These are phyloP conservation scores for Poecilia gillii DNA, from an alignment of 2,797 vertebrate species.

Conservation along the genomic window DNA sequence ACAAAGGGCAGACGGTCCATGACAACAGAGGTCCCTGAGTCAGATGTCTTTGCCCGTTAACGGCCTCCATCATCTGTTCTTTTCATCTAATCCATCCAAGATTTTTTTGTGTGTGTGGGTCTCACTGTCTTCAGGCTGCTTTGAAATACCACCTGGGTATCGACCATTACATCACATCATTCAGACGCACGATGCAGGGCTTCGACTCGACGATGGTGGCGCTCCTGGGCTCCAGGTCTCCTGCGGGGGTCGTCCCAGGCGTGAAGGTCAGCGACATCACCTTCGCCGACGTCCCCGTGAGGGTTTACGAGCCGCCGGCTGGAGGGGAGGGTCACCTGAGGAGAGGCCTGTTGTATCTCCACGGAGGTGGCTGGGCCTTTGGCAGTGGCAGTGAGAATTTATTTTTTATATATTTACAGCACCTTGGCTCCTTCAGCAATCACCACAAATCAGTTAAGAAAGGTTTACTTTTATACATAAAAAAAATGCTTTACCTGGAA, in stretches of 20 bases:
- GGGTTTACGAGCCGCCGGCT: conserved; percentile 86
- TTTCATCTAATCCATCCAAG: neutral
- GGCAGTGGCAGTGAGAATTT: conserved; percentile 87
- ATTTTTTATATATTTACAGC: neutral
- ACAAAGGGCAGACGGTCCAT: conserved; percentile 16
- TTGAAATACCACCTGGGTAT: conserved; percentile 84
- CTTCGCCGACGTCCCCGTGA: conserved; percentile 88
- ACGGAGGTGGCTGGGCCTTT: conserved; percentile 94
- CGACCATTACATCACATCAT: conserved; percentile 75
- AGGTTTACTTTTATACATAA: neutral
- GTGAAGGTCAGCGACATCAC: conserved; percentile 84
- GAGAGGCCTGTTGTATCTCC: conserved; percentile 88
- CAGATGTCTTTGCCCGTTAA: neutral
- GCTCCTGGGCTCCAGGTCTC: conserved; percentile 52
- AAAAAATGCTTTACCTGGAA: neutral
- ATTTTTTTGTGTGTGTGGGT: neutral
- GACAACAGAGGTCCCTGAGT: conserved; percentile 37
- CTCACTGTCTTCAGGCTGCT: conserved; percentile 75
- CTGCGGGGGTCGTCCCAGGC: conserved; percentile 44
- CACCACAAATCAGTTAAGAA: neutral
- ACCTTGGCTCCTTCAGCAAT: neutral
- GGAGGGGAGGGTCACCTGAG: conserved; percentile 78
- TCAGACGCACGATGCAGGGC: conserved; percentile 72
- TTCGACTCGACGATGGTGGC: conserved; percentile 69
- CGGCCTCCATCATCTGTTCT: neutral